Evolutionary conservation across 92 coral and sea anemone species (phyloP), one percentile per base, ranked within the genome.

Genomic region (Parazoanthus darwini): DNA sequence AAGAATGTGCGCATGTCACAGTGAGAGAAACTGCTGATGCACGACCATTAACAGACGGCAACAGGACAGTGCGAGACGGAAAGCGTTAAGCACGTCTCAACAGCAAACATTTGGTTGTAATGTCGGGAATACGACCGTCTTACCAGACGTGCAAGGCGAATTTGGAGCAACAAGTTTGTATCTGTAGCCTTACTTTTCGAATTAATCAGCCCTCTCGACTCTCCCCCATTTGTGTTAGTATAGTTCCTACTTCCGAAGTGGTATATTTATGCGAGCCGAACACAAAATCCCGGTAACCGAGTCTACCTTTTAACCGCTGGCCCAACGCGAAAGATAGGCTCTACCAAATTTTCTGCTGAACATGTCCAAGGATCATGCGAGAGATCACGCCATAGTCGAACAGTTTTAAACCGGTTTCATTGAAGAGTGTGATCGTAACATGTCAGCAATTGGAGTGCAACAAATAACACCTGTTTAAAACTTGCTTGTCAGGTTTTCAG

Each of bases 1-100:
- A 75, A 39, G 79, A 75, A 38, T 75, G 79, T 38, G 79, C 79
- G n/a, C 25, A 75, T 75, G 50, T 75, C 79, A 75, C 79, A 18
- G 43, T 75, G 51, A 38, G 79, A 39, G 79, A 37, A 37, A 75
- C 14, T 8, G 51, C 79, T 37, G 79, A 75, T 51, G 39, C 79
- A 15, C 26, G n/a, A 38, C 36, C 78, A 2, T 38, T 75, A 36
- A 75, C 48, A 75, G 79, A 75, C 50, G 39, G 79, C 44, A 75
- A 75, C 79, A 75, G 50, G 79, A 8, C 0, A 29, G 33, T 75
- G 79, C 39, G 79, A 75, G 50, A 36, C 22, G 8, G 39, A 15
- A 72, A 72, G 33, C 33, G 33, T 0, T 29, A 29, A 29, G 39
- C 0, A 72, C 20, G 42, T 63, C 33, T 29, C 70, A 63, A 63